Conservation (phyloP, 2,113 vertebrate species). For the Pollachius pollachius region DNA sequence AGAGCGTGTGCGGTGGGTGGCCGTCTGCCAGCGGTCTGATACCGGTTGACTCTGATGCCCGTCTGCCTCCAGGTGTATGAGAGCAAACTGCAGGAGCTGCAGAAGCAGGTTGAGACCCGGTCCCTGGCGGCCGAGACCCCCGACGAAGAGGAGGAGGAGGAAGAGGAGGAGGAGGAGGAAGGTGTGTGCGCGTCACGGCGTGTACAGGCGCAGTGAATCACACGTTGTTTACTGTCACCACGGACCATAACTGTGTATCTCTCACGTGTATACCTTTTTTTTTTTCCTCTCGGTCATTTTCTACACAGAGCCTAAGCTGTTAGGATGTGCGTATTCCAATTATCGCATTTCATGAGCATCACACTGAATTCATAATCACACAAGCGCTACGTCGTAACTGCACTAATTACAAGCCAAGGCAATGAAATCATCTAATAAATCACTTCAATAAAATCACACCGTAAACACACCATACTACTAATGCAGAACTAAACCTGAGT, state of each 20-base stretch:
- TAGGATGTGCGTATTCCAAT: slow-evolving; percentile 55
- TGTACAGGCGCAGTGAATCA: not conserved
- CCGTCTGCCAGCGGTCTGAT: no score
- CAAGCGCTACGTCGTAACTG: not conserved
- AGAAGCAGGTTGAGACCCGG: slow-evolving; percentile 96
- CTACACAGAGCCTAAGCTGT: slow-evolving; percentile 58
- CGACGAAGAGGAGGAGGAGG: slow-evolving; percentile 91
- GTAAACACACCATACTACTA: slow-evolving; percentile 9
- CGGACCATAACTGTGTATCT: not conserved
- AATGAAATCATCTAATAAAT: slow-evolving; percentile 6
- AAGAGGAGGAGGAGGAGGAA: slow-evolving; percentile 84
- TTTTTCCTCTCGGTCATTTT: slow-evolving; percentile 17
- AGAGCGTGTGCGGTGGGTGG: no score
- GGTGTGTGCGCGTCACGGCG: slow-evolving; percentile 58
- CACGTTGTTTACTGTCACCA: no score
- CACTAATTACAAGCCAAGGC: not conserved
- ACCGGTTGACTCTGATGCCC: no score
- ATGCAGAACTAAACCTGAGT: not conserved
- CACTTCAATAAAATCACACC: not conserved
- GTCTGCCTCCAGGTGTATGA: slow-evolving; percentile 89
- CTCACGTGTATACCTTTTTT: not conserved
- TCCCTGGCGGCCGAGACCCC: slow-evolving; percentile 90
- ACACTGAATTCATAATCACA: slow-evolving; percentile 1
- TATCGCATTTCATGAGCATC: slow-evolving; percentile 14
- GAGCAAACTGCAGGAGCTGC: slow-evolving; percentile 94